A percentile compares a stretch with the other conserved stretches of the same genome.
These are phyloP conservation scores for Glyphotaelius pellucidus DNA, from an alignment of 2,888 invertebrate species.

Conservation along the genomic window DNA sequence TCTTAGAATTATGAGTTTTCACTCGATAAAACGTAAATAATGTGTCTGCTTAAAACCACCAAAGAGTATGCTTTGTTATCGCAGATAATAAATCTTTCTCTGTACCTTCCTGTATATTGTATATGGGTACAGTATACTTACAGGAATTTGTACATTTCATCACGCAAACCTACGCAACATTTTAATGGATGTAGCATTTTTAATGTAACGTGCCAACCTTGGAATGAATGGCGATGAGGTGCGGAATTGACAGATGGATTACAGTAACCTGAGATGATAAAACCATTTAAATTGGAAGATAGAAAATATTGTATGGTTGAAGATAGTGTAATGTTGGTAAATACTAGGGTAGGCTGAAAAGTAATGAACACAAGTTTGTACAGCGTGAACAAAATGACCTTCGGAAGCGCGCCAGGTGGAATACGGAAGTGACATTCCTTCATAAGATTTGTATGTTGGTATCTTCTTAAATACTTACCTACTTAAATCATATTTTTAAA, in stretches of 20 bases:
- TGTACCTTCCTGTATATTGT: not conserved
- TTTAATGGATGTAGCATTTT: not conserved
- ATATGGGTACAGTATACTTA: not conserved
- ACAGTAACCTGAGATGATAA: not conserved
- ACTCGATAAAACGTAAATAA: constrained; percentile 13
- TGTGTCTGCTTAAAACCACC: constrained; percentile 6
- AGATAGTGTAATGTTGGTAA: no score
- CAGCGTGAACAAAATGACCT: no score
- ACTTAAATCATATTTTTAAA: no score
- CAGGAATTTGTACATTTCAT: not conserved
- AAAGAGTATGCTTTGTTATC: constrained; percentile 5
- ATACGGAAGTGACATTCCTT: no score
- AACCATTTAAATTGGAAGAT: not conserved
- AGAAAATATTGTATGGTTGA: no score
- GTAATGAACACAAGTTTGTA: no score
- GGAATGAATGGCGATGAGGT: not conserved
- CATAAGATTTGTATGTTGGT: no score
- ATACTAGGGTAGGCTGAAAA: no score
- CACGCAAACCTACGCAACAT: not conserved
- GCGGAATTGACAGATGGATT: not conserved
- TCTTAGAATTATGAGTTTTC: constrained; percentile 13
- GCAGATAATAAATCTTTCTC: not conserved
- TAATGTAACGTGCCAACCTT: not conserved
- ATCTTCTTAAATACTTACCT: no score
- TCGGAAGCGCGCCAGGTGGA: no score